These are phyloP conservation scores for Vultur gryphus DNA, from an alignment of 2,797 vertebrate genomes.

Conservation along the genomic window DNA sequence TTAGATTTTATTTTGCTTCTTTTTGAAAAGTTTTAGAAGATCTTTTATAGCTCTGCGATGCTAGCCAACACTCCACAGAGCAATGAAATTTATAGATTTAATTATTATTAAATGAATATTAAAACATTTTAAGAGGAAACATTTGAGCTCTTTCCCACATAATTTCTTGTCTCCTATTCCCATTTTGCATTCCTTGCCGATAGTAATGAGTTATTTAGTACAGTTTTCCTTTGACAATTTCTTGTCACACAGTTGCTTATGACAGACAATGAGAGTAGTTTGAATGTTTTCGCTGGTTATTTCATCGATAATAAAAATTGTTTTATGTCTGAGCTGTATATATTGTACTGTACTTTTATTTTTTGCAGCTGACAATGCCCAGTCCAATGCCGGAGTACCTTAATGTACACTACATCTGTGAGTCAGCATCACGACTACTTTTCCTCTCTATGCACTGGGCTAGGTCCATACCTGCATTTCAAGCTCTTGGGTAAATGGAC, in stretches of 20 bases:
- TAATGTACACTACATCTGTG: conserved; percentile 98
- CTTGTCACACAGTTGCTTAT: neutral
- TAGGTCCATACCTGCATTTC: conserved; percentile 96
- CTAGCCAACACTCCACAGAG: neutral
- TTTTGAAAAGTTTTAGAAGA: neutral
- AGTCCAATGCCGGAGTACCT: conserved; percentile 98
- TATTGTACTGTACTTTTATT: neutral
- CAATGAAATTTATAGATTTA: neutral
- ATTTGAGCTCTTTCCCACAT: neutral
- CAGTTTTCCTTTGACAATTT: neutral
- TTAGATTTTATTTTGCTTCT: neutral
- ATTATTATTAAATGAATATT: neutral
- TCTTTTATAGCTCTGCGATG: neutral
- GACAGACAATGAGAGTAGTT: neutral
- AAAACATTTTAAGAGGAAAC: neutral
- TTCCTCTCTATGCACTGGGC: conserved; percentile 99
- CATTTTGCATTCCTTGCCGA: neutral
- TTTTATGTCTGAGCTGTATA: neutral
- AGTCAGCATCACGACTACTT: conserved; percentile 95
- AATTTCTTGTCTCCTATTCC: neutral
- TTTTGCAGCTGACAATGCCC: conserved; percentile 87
- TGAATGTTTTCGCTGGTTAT: neutral
- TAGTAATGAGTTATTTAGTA: neutral
- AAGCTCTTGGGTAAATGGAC: conserved; percentile 89
- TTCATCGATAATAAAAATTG: neutral